Evolutionary conservation across 2,888 invertebrate genomes (phyloP).

Genomic region (Cheilosia urbana): DNA sequence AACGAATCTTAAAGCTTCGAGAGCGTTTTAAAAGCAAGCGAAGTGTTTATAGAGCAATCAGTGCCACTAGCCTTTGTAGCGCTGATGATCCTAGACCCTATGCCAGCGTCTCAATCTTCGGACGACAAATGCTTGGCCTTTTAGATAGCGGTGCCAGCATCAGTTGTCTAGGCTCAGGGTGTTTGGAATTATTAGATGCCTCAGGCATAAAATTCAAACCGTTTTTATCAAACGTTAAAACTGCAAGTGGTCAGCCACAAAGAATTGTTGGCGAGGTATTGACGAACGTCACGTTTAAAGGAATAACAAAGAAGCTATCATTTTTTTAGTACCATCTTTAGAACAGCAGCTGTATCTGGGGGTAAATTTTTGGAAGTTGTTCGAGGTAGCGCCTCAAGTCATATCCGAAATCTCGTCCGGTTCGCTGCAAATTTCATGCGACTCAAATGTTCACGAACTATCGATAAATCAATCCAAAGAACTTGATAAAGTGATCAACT

Average conservation of each 20-base stretch:
- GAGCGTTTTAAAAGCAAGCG: neutral
- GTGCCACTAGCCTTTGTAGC: neutral
- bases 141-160: constrained; percentile 11
- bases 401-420: constrained; percentile 8
- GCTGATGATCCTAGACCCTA: constrained; percentile 18
- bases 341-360: constrained; percentile 8
- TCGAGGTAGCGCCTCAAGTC: constrained; percentile 13
- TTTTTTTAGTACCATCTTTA: neutral
- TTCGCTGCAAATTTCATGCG: neutral
- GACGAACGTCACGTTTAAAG: neutral
- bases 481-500: neutral
- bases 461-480: neutral
- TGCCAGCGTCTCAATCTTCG: constrained; percentile 2
- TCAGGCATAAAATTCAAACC: neutral
- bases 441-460: neutral
- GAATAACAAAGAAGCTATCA: neutral
- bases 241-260: constrained; percentile 34
- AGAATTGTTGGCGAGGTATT: constrained; percentile 13
- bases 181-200: neutral
- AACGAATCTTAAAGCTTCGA: neutral
- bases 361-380: constrained; percentile 25
- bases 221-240: constrained; percentile 4
- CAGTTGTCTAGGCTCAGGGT: constrained; percentile 7
- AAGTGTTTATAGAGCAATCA: constrained; percentile 5
- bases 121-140: constrained; percentile 14